Evolutionary conservation across 2,888 invertebrate species (phyloP), one percentile per base, ranked within the genome.

Genomic region (Noctua janthe): DNA sequence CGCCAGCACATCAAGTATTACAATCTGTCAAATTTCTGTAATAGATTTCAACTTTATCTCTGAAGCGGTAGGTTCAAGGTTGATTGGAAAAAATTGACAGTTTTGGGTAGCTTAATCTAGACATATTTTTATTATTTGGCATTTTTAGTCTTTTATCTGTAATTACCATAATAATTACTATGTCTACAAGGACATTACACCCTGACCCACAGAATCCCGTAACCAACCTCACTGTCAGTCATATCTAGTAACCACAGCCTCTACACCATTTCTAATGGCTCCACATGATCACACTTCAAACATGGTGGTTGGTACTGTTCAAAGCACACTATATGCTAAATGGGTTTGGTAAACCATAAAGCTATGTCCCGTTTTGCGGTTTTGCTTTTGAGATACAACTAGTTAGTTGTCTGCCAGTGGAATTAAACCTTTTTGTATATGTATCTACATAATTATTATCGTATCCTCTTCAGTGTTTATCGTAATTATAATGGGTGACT

Each of bases 351-450:
- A 11, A n/a, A 78, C 83, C 83, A 39, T 73, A 74, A 17, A 7
- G 29, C 35, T 20, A 13, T 79, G 51, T 75, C 76, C 70, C 35
- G 76, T 70, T 64, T 64, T 74, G 84, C 23, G 87, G 84, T 86
- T 86, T 54, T 15, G 0, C 29, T 56, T 72, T 69, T 72, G 15
- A 69, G 62, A 29, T 43, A 29, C 11, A 6, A 43, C 15, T 71
- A 35, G 70, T 43, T 73, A 80, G 43, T 51, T 66, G 35, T 20
- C 39, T 49, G 20, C n/a, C 1, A 35, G 39, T 56, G 39, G 54
- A 35, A 39, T n/a, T 2, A 54, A 35, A 35, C 2, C 0, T 64
- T 5, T 71, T 11, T 39, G 17, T 56, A 1, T 56, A 13, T 23
- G 2, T 15, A 47, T 54, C 0, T n/a, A n/a, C n/a, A n/a, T 59